Base-by-base conservation (phyloP, 2,113 vertebrate genomes). In the Gymnorhina tibicen region DNA sequence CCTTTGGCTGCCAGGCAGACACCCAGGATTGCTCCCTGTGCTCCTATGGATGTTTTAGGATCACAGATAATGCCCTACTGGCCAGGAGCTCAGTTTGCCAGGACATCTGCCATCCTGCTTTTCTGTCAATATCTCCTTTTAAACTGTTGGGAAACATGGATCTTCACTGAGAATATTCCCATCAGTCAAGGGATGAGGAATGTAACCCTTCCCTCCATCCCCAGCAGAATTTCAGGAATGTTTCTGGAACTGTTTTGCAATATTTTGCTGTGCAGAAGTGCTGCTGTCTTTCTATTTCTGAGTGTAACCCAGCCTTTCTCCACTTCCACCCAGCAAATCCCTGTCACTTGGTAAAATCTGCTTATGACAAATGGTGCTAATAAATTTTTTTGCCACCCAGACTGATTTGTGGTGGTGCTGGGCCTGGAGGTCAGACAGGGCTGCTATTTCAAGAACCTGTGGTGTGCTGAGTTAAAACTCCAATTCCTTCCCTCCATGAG, bases 41-140 rank as follows among this genome's bases (percentile, higher is more conserved):
- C 13, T 35, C 4, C 33, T 16, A 0, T 0, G 5, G 15, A 15
- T 1, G 0, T n/a, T 84, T 74, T 39, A 41, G 52, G 41, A 10
- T 73, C n/a, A 3, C 3, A 17, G 27, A 4, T 20, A 4, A 12
- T 13, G 46, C 56, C 24, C 53, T 73, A 15, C 44, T 92, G 79
- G 30, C 27, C 28, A 37, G 59, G 50, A 77, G n/a, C 63, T 91
- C 63, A 3, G 37, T 6, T 14, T 24, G 13, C 26, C 2, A 39
- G 33, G 72, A 16, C 21, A 60, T 30, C 82, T 85, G 58, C 59
- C 24, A 7, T 27, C 30, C 28, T 10, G 5, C 15, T 75, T 10
- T 19, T 35, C 24, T 35, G 14, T 27, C 60, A 22, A 0, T 21
- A 12, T 4, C 20, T 32, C 10, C 22, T 56, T 69, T 41, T 24